Evolutionary conservation across 2,113 vertebrate species (phyloP).

Genomic region (Chaenogobius annularis): DNA sequence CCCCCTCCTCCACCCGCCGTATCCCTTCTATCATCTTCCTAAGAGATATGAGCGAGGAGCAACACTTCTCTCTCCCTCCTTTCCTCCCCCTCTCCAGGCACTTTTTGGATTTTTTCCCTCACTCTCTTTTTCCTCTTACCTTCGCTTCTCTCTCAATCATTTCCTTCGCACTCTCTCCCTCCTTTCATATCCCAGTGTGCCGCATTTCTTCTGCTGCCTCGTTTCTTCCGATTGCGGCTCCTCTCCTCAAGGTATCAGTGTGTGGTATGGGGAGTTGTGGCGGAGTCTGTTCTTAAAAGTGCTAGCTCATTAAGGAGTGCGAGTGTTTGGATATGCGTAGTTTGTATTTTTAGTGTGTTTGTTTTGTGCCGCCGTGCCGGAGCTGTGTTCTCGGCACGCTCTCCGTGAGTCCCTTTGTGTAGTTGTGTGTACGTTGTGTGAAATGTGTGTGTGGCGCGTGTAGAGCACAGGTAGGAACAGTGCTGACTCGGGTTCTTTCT

Average conservation of each 20-base stretch:
- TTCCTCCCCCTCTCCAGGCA: constrained; percentile 69
- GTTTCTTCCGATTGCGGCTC: constrained; percentile 73
- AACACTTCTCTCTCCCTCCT: constrained; percentile 70
- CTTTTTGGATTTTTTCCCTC: constrained; percentile 79
- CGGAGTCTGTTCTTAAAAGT: constrained; percentile 78
- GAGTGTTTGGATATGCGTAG: constrained; percentile 82
- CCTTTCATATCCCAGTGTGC: constrained; percentile 75
- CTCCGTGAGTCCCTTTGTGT: constrained; percentile 46
- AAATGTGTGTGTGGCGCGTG: constrained; percentile 58
- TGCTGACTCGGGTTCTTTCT: constrained; percentile 76
- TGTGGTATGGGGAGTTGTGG: constrained; percentile 70
- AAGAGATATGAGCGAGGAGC: constrained; percentile 76
- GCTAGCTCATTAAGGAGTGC: constrained; percentile 80
- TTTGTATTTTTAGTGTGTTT: constrained; percentile 85
- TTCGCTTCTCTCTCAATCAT: constrained; percentile 50
- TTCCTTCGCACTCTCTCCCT: constrained; percentile 5
- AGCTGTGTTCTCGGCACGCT: constrained; percentile 73
- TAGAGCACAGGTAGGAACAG: constrained; percentile 71
- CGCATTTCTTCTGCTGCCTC: constrained; percentile 65
- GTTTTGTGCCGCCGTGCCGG: constrained; percentile 75
- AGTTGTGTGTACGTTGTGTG: constrained; percentile 27
- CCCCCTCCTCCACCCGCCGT: constrained; percentile 43
- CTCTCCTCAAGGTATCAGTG: constrained; percentile 80
- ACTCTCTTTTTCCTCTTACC: constrained; percentile 68
- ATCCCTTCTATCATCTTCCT: constrained; percentile 77